phyloP scores from a whole-genome alignment of 2,888 invertebrate species.

The Pollenia labialis region DNA sequence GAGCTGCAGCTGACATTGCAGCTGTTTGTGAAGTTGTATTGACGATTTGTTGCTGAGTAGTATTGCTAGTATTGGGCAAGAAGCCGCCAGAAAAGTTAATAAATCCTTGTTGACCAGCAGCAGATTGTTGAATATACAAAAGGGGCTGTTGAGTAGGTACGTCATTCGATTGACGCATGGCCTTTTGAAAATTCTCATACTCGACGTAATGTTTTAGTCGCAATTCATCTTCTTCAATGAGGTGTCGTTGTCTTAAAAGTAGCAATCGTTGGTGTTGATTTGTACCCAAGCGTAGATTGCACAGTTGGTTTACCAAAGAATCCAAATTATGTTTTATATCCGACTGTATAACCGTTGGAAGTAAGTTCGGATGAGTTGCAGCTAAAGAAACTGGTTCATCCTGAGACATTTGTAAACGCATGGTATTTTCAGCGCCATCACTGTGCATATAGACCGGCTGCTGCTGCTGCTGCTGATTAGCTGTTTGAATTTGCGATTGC shows the following conservation, averaged over 20 bases:
- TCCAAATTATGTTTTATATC: conserved; percentile 84
- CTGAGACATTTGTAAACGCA: conserved; percentile 62
- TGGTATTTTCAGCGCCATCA: conserved; percentile 45
- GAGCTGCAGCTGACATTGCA: conserved; percentile 68
- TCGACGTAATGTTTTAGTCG: conserved; percentile 83
- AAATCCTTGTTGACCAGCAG: conserved; percentile 70
- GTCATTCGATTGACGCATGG: conserved; percentile 78
- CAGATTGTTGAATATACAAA: conserved; percentile 72
- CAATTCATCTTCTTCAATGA: conserved; percentile 84
- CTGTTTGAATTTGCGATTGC: conserved; percentile 33
- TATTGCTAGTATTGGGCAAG: conserved; percentile 58
- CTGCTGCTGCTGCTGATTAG: conserved; percentile 27
- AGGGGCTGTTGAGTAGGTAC: conserved; percentile 70
- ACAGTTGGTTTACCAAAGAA: conserved; percentile 81
- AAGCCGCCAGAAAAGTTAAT: conserved; percentile 66
- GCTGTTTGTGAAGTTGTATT: conserved; percentile 71
- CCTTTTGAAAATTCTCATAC: conserved; percentile 84
- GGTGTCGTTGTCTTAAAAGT: conserved; percentile 83
- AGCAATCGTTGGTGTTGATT: conserved; percentile 83
- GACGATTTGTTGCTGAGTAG: conserved; percentile 63
- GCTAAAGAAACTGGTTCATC: conserved; percentile 83
- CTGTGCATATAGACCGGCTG: conserved; percentile 53
- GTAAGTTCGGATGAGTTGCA: conserved; percentile 82
- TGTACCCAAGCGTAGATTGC: conserved; percentile 82
- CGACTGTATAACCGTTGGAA: conserved; percentile 83